phyloP scores from a whole-genome alignment of 2,797 vertebrate genomes.

The Apodemus agrarius region DNA sequence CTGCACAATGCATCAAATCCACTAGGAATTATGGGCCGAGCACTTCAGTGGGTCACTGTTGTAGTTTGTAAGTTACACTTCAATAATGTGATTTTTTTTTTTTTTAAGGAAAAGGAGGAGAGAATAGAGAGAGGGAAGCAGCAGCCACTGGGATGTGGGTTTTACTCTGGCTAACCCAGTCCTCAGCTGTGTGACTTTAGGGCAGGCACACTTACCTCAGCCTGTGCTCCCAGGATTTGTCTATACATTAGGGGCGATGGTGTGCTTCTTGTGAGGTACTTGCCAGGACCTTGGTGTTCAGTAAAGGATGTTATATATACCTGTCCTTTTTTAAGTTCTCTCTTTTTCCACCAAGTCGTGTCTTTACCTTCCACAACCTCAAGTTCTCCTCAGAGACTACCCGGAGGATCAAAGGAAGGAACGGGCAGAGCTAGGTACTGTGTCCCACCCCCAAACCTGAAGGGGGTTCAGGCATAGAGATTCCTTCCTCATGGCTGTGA shows the following conservation, averaged over 20 bases:
- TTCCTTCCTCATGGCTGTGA: background rate
- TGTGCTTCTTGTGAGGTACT: background rate
- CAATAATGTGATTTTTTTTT: no score
- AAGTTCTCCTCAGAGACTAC: background rate
- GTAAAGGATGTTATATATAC: background rate
- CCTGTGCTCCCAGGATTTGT: background rate
- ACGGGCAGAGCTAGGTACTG: background rate
- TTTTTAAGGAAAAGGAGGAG: background rate
- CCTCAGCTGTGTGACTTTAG: background rate
- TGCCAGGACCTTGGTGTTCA: background rate
- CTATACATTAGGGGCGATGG: background rate
- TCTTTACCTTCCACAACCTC: background rate
- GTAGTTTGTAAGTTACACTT: background rate
- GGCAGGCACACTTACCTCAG: background rate
- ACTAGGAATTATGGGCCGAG: background rate
- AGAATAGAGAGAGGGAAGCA: background rate
- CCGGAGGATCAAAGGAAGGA: background rate
- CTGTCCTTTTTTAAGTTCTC: background rate
- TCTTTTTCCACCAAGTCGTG: background rate
- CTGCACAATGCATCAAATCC: background rate
- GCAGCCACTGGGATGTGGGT: background rate
- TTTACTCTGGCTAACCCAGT: accelerated
- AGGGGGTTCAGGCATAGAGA: no score
- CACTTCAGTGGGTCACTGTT: background rate
- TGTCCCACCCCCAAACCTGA: no score